Evolutionary conservation across 64 coral and sea anemone genomes (phyloP).

Genomic region (Catalaphyllia jardinei): DNA sequence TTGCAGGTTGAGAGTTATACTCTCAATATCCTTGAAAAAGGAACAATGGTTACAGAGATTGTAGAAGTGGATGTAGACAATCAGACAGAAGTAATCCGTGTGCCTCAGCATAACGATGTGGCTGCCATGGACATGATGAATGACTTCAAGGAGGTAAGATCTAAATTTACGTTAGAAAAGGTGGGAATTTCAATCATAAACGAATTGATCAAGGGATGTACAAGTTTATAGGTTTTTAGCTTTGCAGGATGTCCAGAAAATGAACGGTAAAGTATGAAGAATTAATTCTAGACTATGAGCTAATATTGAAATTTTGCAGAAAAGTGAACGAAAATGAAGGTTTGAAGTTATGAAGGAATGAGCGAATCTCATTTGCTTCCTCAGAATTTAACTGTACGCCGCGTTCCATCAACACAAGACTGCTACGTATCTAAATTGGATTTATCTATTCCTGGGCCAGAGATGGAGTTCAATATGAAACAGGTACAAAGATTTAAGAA

Average conservation of each 20-base stretch:
- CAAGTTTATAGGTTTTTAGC: no score
- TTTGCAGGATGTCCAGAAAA: no score
- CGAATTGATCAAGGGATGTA: neutral
- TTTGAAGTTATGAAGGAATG: no score
- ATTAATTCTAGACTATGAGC: no score
- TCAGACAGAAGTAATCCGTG: constrained; percentile 1
- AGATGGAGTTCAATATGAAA: neutral
- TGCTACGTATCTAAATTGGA: constrained; percentile 9
- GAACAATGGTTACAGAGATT: neutral
- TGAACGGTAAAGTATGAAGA: no score
- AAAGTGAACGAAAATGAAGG: no score
- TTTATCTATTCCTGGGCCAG: neutral
- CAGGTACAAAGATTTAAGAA: neutral
- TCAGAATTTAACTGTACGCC: neutral
- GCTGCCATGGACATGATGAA: neutral
- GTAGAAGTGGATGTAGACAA: constrained; percentile 1
- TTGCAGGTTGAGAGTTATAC: neutral
- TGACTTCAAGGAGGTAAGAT: neutral
- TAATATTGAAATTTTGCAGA: no score
- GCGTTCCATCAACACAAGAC: neutral
- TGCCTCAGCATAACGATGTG: neutral
- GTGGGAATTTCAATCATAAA: neutral
- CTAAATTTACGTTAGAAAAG: neutral
- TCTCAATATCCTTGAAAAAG: neutral
- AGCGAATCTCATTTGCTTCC: neutral